Conservation (phyloP, 2,113 vertebrate species). For the Arothron firmamentum region DNA sequence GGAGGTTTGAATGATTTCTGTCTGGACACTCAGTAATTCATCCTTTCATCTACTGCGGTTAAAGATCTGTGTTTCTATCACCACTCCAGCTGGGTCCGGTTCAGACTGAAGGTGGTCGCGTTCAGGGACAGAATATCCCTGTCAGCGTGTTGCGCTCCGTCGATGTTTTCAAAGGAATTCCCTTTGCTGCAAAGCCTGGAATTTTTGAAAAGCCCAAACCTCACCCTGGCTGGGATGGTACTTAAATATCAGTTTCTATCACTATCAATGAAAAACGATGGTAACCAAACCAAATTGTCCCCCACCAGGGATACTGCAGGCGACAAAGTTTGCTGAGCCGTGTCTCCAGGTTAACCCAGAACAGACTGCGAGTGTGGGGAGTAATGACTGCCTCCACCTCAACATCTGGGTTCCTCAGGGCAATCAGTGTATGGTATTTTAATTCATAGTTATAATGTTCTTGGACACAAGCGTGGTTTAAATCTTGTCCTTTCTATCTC, state of each 20-base stretch:
- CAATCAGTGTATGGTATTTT: no score
- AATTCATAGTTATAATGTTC: constrained; percentile 24
- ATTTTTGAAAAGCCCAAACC: constrained; percentile 76
- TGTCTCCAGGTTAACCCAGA: constrained; percentile 77
- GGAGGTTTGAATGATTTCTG: no score
- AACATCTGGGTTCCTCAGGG: no score
- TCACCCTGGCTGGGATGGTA: no score
- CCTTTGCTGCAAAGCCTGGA: constrained; percentile 79
- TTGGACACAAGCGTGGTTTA: not conserved
- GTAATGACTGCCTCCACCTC: no score
- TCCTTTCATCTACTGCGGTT: no score
- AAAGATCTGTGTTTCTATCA: not conserved
- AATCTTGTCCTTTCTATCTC: not conserved
- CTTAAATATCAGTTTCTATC: constrained; percentile 25
- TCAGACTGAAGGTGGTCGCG: no score
- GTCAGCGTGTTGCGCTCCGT: constrained; percentile 70
- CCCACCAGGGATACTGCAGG: constrained; percentile 72
- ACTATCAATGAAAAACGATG: not conserved
- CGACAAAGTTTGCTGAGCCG: constrained; percentile 68
- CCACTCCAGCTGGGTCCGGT: constrained; percentile 78
- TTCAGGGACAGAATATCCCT: constrained; percentile 68
- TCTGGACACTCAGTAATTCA: no score
- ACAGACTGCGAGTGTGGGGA: constrained; percentile 69
- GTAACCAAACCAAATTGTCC: not conserved
- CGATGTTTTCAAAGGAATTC: constrained; percentile 86